phyloP scores from a whole-genome alignment of 2,888 invertebrate genomes.

The Erebia aethiops region DNA sequence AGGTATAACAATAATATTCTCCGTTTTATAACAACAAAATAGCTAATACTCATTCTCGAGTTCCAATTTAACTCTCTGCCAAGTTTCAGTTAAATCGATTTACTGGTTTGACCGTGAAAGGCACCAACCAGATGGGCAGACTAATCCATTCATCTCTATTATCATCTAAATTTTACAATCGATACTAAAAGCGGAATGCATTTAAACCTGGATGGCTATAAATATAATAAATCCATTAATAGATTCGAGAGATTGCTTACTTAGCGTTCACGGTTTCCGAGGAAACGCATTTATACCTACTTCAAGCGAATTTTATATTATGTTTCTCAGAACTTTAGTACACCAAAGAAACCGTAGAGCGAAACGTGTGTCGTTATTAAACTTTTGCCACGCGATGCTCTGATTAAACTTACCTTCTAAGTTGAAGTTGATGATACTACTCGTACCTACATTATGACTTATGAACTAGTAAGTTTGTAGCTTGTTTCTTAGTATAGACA shows the following conservation, averaged over 20 bases:
- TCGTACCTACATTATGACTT: no score
- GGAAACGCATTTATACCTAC: neutral
- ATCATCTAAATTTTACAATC: neutral
- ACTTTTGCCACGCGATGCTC: no score
- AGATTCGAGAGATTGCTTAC: neutral
- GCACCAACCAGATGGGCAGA: neutral
- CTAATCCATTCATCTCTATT: conserved; percentile 7
- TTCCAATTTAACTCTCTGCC: conserved; percentile 10
- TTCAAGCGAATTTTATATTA: neutral
- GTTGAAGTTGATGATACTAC: no score
- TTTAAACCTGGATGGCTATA: neutral
- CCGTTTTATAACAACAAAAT: neutral
- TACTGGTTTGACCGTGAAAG: neutral
- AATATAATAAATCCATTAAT: neutral
- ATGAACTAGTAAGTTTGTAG: no score
- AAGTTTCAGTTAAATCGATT: conserved; percentile 11
- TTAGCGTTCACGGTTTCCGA: neutral
- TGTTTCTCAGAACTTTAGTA: neutral
- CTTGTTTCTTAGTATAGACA: no score
- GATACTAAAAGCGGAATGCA: conserved; percentile 3
- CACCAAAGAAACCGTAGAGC: neutral
- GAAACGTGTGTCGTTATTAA: neutral
- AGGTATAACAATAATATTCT: neutral
- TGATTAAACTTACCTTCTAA: no score
- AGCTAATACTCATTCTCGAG: neutral